These are phyloP conservation scores for Phyllotreta cruciferae DNA, from an alignment of 2,888 invertebrate genomes.

Conservation along the genomic window DNA sequence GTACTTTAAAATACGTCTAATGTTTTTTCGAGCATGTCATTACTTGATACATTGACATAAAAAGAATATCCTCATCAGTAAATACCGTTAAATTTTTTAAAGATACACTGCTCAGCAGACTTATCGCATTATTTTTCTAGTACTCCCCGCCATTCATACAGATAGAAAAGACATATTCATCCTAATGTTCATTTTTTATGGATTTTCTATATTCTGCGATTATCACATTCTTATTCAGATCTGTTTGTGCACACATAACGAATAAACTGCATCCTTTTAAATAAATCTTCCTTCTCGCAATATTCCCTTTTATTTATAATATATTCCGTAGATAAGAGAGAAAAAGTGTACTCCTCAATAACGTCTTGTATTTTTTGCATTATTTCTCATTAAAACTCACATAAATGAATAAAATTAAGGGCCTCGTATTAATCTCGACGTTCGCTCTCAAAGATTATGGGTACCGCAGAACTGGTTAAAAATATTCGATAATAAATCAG, in stretches of 20 bases:
- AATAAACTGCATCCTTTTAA: no score
- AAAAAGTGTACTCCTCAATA: slow-evolving; percentile 28
- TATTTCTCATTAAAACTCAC: slow-evolving; percentile 50
- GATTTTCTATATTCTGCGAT: no score
- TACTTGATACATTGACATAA: no score
- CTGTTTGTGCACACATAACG: no score
- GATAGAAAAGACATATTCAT: no score
- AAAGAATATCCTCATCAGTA: no score
- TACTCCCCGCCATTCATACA: no score
- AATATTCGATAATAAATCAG: slow-evolving; percentile 55
- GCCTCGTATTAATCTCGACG: slow-evolving; percentile 47
- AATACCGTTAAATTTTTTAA: no score
- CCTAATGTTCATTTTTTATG: no score
- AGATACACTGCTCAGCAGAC: no score
- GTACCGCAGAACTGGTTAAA: slow-evolving; percentile 54
- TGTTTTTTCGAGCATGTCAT: not conserved
- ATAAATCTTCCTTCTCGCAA: slow-evolving; percentile 4
- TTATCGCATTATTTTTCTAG: no score
- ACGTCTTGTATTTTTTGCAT: slow-evolving; percentile 37
- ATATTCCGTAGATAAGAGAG: slow-evolving; percentile 31
- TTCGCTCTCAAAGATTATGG: slow-evolving; percentile 47
- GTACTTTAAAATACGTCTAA: not conserved
- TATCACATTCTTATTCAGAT: no score
- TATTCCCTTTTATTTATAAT: slow-evolving; percentile 23
- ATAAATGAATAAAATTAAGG: slow-evolving; percentile 51